A percentile compares a stretch with the other conserved stretches of the same genome.
These are phyloP conservation scores for human DNA, from an alignment of 2,113 vertebrate genomes.

Conservation along the genomic window GRCh38 chr3:71013001-71013500, in stretches of 20 bases:
- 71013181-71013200: not conserved
- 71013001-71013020: not conserved
- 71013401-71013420: too few relatives aligned
- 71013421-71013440: too few relatives aligned
- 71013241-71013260: not conserved
- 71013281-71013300: not conserved
- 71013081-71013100: not conserved
- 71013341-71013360: not conserved
- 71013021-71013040: not conserved
- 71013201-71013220: not conserved
- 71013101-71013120: not conserved
- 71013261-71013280: not conserved
- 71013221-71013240: not conserved
- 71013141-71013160: not conserved
- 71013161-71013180: not conserved
- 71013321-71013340: not conserved
- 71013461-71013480: too few relatives aligned
- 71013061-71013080: not conserved
- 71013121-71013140: not conserved
- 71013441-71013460: too few relatives aligned
- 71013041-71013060: not conserved
- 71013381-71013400: not conserved
- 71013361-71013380: not conserved
- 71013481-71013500: too few relatives aligned
- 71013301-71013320: not conserved